A percentile compares a stretch with the other conserved stretches of the same genome.
phyloP scores from a whole-genome alignment of 2,113 vertebrate genomes.

The Cercopithecus mona region DNA sequence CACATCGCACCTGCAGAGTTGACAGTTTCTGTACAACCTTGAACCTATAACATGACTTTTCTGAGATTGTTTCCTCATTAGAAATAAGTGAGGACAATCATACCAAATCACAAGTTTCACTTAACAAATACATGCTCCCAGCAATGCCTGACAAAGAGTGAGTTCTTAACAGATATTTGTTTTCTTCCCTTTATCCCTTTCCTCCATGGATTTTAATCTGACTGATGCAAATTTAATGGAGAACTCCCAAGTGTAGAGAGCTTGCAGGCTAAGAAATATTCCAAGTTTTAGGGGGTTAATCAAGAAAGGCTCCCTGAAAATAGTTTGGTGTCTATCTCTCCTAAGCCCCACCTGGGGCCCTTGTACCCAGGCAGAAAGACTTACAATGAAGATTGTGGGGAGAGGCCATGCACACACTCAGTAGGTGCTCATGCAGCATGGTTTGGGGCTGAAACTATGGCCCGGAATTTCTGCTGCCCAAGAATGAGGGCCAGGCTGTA shows the following conservation, averaged over 20 bases:
- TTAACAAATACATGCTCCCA: neutral
- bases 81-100: neutral
- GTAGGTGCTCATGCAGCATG: neutral
- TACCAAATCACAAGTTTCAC: neutral
- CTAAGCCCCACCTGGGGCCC: neutral
- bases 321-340: neutral
- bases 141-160: neutral
- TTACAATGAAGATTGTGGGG: neutral
- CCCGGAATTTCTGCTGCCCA: neutral
- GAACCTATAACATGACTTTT: neutral
- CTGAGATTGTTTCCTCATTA: neutral
- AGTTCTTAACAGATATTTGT: neutral
- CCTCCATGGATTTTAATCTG: neutral
- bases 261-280: neutral
- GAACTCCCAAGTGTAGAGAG: neutral
- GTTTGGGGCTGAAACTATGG: neutral
- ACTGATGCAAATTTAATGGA: neutral
- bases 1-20: neutral
- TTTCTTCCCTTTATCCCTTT: neutral
- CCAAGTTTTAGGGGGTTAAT: neutral
- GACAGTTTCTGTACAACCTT: neutral
- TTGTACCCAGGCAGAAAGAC: neutral
- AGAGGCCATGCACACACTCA: neutral
- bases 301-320: neutral
- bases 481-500: neutral